phyloP scores from a whole-genome alignment of 1,140 invertebrate species.

The Meloidogyne hapla region DNA sequence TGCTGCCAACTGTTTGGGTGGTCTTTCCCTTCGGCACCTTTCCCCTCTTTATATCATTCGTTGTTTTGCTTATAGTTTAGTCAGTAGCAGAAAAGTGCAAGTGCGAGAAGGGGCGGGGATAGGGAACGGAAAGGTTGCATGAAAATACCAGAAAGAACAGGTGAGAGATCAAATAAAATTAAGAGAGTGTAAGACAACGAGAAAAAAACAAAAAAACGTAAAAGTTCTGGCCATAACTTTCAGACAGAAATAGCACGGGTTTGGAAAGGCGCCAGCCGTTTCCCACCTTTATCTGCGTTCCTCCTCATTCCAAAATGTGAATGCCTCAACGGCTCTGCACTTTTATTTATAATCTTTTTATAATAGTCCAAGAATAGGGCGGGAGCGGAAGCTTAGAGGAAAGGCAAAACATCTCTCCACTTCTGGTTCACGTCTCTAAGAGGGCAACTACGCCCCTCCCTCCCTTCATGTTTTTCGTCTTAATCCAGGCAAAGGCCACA shows the following conservation, averaged over 20 bases:
- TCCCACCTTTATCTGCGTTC: neutral
- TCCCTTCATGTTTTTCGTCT: neutral
- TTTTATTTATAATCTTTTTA: neutral
- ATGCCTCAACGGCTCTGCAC: neutral
- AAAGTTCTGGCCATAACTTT: too few relatives aligned
- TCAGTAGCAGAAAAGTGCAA: neutral
- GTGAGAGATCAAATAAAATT: neutral
- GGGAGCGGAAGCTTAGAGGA: neutral
- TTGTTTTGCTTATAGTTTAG: neutral
- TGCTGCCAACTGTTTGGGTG: neutral
- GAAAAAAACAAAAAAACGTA: too few relatives aligned
- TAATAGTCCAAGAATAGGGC: neutral
- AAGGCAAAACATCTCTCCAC: neutral
- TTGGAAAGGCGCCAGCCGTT: neutral
- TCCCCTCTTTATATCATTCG: neutral
- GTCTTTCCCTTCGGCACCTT: neutral
- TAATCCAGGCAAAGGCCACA: neutral
- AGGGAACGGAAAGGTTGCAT: neutral
- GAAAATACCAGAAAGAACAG: neutral
- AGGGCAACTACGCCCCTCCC: neutral
- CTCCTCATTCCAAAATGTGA: neutral
- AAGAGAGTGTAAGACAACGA: neutral
- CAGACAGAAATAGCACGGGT: too few relatives aligned
- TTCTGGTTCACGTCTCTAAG: slow-evolving; percentile 1
- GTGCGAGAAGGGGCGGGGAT: neutral